phyloP scores from a whole-genome alignment of 2,888 invertebrate species.

The Drosophila falleni region DNA sequence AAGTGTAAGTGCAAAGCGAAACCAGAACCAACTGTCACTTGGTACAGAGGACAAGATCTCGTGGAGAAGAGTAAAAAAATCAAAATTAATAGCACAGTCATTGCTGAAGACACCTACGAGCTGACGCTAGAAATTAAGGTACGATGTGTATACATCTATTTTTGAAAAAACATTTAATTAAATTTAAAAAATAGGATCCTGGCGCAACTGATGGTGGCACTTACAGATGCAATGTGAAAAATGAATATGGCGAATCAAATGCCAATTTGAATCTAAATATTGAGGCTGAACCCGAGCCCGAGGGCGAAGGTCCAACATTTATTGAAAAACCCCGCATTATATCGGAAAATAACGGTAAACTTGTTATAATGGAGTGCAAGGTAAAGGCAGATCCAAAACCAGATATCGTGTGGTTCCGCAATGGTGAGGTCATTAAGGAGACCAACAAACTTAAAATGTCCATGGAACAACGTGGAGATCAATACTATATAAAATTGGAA shows the following conservation, averaged over 20 bases:
- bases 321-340: constrained; percentile 95
- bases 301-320: constrained; percentile 97
- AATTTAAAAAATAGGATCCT: constrained; percentile 88
- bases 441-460: constrained; percentile 92
- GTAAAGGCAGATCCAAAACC: constrained; percentile 94
- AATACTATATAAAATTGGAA: constrained; percentile 95
- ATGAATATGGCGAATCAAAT: constrained; percentile 98
- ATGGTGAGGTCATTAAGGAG: constrained; percentile 92
- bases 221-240: constrained; percentile 97
- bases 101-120: constrained; percentile 95
- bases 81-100: constrained; percentile 90
- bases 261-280: constrained; percentile 98
- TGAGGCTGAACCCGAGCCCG: constrained; percentile 97
- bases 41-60: constrained; percentile 96
- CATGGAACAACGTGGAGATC: constrained; percentile 91
- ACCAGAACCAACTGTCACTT: constrained; percentile 97
- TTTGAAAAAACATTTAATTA: too few species aligned
- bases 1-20: constrained; percentile 98
- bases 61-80: constrained; percentile 94
- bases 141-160: background rate
- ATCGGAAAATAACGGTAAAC: constrained; percentile 92
- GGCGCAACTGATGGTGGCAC: constrained; percentile 93
- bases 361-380: constrained; percentile 95
- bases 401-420: constrained; percentile 93
- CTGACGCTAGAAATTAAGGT: constrained; percentile 92